Conservation (phyloP, 1,140 invertebrate genomes). For the Pantala flavescens region DNA sequence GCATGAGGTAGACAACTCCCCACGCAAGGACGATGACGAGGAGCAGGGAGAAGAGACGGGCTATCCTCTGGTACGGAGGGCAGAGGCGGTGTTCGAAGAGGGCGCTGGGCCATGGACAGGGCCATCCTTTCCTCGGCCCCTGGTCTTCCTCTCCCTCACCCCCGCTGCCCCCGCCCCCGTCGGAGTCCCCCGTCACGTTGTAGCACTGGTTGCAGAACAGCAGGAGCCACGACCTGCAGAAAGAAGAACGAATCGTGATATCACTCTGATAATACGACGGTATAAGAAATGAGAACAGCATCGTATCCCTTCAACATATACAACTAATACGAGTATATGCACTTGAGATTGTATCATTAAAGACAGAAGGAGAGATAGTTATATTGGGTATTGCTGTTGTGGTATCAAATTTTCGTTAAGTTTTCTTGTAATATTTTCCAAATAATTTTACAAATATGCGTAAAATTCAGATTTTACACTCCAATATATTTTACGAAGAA, state of each 20-base stretch:
- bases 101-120: background rate
- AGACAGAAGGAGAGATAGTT: no score
- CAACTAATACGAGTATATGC: no score
- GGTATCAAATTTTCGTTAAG: no score
- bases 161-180: background rate
- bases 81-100: background rate
- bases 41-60: background rate
- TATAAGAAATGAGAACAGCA: no score
- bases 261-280: no score
- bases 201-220: slow-evolving; percentile 4
- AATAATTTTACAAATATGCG: no score
- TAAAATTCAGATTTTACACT: no score
- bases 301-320: no score
- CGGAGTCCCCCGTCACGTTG: background rate
- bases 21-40: background rate
- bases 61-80: background rate
- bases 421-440: no score
- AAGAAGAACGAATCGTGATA: background rate
- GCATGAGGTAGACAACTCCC: background rate
- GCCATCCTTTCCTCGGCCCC: background rate
- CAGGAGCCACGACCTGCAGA: background rate
- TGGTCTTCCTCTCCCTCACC: background rate
- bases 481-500: no score
- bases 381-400: no score
- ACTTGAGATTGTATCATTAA: no score